These are phyloP conservation scores for Nesogale talazaci DNA, from an alignment of 2,113 vertebrate genomes.

Conservation along the genomic window DNA sequence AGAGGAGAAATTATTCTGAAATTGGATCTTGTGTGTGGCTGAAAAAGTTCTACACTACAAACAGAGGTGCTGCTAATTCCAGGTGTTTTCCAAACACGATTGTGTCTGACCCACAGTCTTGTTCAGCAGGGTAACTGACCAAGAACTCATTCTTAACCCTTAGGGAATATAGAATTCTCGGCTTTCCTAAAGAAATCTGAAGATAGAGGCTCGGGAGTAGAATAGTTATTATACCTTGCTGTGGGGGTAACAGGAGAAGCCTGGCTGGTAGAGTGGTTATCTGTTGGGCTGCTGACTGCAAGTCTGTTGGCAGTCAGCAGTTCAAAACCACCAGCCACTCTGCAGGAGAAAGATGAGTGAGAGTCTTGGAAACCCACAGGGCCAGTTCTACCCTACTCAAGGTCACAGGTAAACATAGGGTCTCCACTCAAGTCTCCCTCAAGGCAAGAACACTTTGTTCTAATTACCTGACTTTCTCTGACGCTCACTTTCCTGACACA, in stretches of 20 bases:
- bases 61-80: background rate
- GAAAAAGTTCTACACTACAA: background rate
- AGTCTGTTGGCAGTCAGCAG: no score
- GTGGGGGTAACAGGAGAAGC: background rate
- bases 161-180: background rate
- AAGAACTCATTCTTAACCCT: slow-evolving; percentile 31
- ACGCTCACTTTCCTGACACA: no score
- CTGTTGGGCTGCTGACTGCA: no score
- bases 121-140: slow-evolving; percentile 18
- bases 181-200: slow-evolving; percentile 33
- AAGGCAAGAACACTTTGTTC: no score
- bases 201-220: background rate
- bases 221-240: background rate
- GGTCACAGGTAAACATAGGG: no score
- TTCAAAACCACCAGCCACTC: no score
- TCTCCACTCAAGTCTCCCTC: no score
- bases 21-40: background rate
- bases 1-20: background rate
- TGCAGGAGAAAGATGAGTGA: no score
- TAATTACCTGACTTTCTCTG: no score
- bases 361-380: no score
- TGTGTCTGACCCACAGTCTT: background rate
- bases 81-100: background rate
- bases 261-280: no score
- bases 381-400: no score